Evolutionary conservation across 1,140 invertebrate genomes (phyloP).

Genomic region (Orchesella cincta): DNA sequence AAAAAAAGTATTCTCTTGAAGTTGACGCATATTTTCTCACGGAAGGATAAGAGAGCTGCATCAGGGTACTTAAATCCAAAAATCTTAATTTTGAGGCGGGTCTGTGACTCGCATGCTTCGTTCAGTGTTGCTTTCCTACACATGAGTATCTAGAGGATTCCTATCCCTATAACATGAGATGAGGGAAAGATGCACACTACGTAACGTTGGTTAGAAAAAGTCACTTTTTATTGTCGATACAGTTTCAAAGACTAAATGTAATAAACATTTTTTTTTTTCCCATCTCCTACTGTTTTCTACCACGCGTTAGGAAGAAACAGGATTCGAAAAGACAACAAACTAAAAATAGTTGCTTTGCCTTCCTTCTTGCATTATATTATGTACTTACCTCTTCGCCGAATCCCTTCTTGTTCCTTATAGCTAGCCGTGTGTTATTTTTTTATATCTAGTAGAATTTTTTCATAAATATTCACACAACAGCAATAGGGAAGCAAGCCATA

Average conservation of each 20-base stretch:
- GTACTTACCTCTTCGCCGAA: conserved; percentile 19
- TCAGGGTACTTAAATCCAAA: conserved; percentile 41
- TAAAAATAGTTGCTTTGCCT: conserved; percentile 26
- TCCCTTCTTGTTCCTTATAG: conserved; percentile 3
- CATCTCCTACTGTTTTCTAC: background rate
- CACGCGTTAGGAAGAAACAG: background rate
- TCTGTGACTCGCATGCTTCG: conserved; percentile 29
- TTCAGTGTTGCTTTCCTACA: too few relatives aligned
- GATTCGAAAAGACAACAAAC: conserved; percentile 17
- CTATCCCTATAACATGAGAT: background rate
- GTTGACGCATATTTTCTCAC: background rate
- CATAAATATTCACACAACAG: too few relatives aligned
- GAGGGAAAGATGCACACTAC: background rate
- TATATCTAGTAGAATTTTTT: background rate
- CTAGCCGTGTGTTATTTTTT: too few relatives aligned
- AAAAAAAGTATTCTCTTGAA: too few relatives aligned
- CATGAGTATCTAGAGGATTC: background rate
- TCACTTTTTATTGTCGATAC: conserved; percentile 26
- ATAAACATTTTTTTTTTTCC: background rate
- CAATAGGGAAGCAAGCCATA: too few relatives aligned
- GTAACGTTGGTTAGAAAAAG: background rate
- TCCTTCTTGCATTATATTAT: background rate
- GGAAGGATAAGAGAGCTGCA: background rate
- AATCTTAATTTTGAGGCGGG: conserved; percentile 43
- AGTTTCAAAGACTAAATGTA: conserved; percentile 6